Percentiles rank a stretch among this genome's conserved stretches.
phyloP scores from a whole-genome alignment of 2,113 vertebrate species.

The Colinus virginianus region DNA sequence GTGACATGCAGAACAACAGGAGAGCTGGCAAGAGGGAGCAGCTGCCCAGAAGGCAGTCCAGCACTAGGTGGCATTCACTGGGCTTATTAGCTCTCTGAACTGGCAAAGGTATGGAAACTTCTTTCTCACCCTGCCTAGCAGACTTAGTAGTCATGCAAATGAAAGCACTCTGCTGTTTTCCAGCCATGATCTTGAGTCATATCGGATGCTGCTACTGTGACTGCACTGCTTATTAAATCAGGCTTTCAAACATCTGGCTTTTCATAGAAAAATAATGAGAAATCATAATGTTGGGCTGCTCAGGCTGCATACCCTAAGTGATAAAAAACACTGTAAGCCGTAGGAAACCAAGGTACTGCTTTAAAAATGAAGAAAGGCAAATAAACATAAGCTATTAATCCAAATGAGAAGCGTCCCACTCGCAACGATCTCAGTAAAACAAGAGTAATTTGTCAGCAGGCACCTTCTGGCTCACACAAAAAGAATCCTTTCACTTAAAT shows the following conservation, averaged over 20 bases:
- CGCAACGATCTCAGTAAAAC: constrained; percentile 22
- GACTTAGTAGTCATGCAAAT: neutral
- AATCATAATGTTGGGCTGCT: neutral
- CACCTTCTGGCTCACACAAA: constrained; percentile 21
- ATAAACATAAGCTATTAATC: constrained; percentile 23
- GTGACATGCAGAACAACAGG: neutral
- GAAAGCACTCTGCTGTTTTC: neutral
- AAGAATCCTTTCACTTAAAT: constrained; percentile 18
- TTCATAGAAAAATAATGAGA: neutral
- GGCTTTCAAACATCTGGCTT: constrained; percentile 6
- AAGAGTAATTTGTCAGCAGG: constrained; percentile 14
- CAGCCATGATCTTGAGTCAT: constrained; percentile 22
- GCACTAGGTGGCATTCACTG: neutral
- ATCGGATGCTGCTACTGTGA: neutral
- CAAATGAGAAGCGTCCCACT: neutral
- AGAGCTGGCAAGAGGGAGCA: neutral
- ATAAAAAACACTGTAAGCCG: neutral
- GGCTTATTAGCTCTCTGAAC: neutral
- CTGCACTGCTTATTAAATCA: neutral
- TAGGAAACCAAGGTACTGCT: neutral
- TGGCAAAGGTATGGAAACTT: neutral
- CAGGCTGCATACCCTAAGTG: neutral
- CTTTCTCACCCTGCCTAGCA: neutral
- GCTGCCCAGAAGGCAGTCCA: neutral
- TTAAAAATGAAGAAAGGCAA: constrained; percentile 17